Conservation (phyloP, 2,797 vertebrate genomes). For the Glyptemys insculpta region DNA sequence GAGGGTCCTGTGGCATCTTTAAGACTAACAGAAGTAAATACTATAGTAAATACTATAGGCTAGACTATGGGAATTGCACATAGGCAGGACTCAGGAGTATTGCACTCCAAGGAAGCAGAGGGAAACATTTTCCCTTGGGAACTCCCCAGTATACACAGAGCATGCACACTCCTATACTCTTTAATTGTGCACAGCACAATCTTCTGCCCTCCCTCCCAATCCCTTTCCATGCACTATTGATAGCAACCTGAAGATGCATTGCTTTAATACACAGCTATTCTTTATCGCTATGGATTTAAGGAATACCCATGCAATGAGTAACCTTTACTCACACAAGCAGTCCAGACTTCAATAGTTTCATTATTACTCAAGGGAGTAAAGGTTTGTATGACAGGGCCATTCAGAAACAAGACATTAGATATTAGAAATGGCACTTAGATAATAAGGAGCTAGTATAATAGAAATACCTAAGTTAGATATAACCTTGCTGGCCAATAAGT, state of each 20-base stretch:
- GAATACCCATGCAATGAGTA: neutral
- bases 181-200: neutral
- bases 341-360: neutral
- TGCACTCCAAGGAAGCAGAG: neutral
- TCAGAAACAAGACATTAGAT: slow-evolving; percentile 1
- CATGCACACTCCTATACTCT: neutral
- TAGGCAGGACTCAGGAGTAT: fast-evolving
- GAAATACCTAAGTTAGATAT: neutral
- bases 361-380: neutral
- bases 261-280: neutral
- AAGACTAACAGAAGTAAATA: no score
- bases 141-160: neutral
- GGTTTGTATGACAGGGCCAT: neutral
- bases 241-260: neutral
- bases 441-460: neutral
- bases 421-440: neutral
- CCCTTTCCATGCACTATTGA: neutral
- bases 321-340: neutral
- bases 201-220: neutral
- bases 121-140: neutral
- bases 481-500: neutral
- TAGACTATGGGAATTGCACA: neutral
- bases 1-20: no score
- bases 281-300: fast-evolving
- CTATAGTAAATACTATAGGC: neutral